Evolutionary conservation across 2,888 invertebrate species (phyloP), one percentile per base, ranked within the genome.

Genomic region (Polydrusus cervinus): DNA sequence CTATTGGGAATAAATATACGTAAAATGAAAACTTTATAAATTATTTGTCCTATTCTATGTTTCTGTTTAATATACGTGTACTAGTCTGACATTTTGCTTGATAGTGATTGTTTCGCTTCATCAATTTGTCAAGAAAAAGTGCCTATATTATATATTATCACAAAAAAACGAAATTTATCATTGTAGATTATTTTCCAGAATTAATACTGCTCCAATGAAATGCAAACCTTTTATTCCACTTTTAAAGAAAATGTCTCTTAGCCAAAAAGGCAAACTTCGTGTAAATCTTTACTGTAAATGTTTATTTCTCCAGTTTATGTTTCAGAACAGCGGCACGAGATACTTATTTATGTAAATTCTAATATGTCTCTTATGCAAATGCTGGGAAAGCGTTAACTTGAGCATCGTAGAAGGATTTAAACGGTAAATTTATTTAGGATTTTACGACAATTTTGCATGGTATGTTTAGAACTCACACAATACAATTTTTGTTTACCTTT

Each of bases 301-400:
- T 74, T 74, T 74, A 68, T 67, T 68, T 55, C 49, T 67, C 69
- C 47, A 55, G 62, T 69, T 74, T 74, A 74, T 64, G 69, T 69
- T 67, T 64, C 20, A 51, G 62, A 55, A 65, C 60, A 60, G 60
- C 40, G 45, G 49, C 47, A 60, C 30, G 34, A 69, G 69, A 38
- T 38, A 70, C 74, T 74, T 74, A 66, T 67, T 70, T 71, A 75
- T 75, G 75, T 61, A 75, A 75, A 75, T 75, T 70, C 16, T 75
- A 75, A 75, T 75, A 75, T 71, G 71, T 71, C 65, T 66, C 71
- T 60, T 67, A 75, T 71, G 75, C 71, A 71, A 75, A 75, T 75
- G 25, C 45, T 62, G 51, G 51, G 53, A 45, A 43, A 68, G 67
- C 73, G 61, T 51, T 71, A 68, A 66, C 38, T 61, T 66, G 65